phyloP scores from a whole-genome alignment of 2,888 invertebrate genomes.

The Neoascia interrupta region DNA sequence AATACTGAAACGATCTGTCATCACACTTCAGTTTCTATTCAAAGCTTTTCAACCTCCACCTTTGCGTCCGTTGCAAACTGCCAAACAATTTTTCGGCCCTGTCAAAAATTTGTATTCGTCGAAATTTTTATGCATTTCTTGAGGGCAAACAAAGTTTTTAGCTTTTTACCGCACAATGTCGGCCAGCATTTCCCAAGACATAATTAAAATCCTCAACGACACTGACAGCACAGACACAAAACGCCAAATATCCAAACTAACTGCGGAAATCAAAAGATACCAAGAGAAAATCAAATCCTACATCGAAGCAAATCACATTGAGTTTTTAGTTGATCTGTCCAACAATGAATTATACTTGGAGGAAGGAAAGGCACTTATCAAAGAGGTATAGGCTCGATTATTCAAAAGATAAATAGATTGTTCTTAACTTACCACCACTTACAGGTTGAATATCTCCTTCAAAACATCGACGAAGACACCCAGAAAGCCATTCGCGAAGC shows the following conservation, averaged over 20 bases:
- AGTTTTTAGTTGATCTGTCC: slow-evolving; percentile 77
- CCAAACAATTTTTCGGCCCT: no score
- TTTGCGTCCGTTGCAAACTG: no score
- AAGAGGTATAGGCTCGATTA: no score
- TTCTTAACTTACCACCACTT: no score
- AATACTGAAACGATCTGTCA: no score
- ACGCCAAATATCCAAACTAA: slow-evolving; percentile 74
- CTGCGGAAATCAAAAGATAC: slow-evolving; percentile 75
- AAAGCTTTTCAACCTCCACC: no score
- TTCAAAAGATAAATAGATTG: no score
- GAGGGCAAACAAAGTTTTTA: no score
- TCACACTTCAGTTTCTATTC: no score
- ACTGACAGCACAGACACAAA: slow-evolving; percentile 72
- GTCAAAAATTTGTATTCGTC: no score
- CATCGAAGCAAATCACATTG: slow-evolving; percentile 77
- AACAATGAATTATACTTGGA: slow-evolving; percentile 76
- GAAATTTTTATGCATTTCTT: no score
- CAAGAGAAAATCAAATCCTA: slow-evolving; percentile 77
- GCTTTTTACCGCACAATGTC: no score
- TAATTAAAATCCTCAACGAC: slow-evolving; percentile 69
- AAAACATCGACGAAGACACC: slow-evolving; percentile 82
- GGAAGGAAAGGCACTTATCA: slow-evolving; percentile 74
- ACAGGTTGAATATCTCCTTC: slow-evolving; percentile 73
- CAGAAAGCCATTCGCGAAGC: slow-evolving; percentile 83
- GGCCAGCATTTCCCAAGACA: slow-evolving; percentile 70